These are phyloP conservation scores for Rutilus rutilus DNA, from an alignment of 2,113 vertebrate species.

Conservation along the genomic window DNA sequence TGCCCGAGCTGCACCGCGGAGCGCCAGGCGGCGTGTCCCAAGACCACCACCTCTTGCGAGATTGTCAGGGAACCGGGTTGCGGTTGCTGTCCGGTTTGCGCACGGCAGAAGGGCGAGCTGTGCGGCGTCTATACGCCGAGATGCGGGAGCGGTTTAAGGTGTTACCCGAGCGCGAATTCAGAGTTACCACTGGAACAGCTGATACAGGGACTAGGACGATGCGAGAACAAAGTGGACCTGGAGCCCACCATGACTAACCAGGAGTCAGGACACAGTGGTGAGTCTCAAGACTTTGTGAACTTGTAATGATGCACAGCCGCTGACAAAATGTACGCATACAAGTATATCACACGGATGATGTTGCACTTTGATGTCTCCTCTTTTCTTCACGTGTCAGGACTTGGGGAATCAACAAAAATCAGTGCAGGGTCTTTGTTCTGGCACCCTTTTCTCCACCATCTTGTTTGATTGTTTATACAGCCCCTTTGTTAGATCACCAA, in stretches of 20 bases:
- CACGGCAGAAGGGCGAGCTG: constrained; percentile 77
- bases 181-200: constrained; percentile 87
- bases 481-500: constrained; percentile 29
- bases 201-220: constrained; percentile 84
- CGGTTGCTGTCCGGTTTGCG: constrained; percentile 87
- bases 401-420: constrained; percentile 5
- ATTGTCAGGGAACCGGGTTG: constrained; percentile 86
- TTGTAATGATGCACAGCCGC: constrained; percentile 6
- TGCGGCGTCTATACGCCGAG: constrained; percentile 90
- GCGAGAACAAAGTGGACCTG: constrained; percentile 78
- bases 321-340: neutral
- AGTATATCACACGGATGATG: neutral
- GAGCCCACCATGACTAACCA: constrained; percentile 64
- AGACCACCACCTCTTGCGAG: constrained; percentile 75
- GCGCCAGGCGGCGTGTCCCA: constrained; percentile 71
- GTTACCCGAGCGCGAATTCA: constrained; percentile 80
- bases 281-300: constrained; percentile 54
- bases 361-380: neutral
- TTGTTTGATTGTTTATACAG: constrained; percentile 29
- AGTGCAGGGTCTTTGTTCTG: constrained; percentile 36
- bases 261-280: constrained; percentile 63
- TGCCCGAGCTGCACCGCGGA: constrained; percentile 85
- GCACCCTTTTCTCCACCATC: constrained; percentile 33
- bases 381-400: neutral
- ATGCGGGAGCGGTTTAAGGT: constrained; percentile 85